These are phyloP conservation scores for Brachycybe producta DNA, from an alignment of 2,888 invertebrate genomes.

Conservation along the genomic window DNA sequence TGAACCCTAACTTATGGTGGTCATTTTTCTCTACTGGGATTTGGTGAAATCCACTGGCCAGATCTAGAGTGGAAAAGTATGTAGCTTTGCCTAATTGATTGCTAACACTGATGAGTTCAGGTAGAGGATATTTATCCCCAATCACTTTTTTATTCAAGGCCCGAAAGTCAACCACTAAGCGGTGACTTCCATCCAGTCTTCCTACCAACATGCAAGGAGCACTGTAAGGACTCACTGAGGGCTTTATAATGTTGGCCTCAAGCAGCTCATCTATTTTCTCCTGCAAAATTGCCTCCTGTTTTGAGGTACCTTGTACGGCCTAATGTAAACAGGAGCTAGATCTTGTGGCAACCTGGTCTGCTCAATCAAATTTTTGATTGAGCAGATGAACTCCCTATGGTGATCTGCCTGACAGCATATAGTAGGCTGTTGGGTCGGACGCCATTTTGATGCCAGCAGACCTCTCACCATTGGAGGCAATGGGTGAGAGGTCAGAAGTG, in stretches of 20 bases:
- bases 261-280: slow-evolving; percentile 1
- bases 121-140: slow-evolving; percentile 3
- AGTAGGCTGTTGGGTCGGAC: too few relatives aligned
- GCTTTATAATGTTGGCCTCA: background rate
- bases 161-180: slow-evolving; percentile 3
- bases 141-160: background rate
- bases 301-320: background rate
- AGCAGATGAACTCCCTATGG: too few relatives aligned
- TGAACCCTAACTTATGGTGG: background rate
- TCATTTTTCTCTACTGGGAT: background rate
- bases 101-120: background rate
- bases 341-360: too few relatives aligned
- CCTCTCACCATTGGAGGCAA: too few relatives aligned
- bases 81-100: background rate
- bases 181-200: background rate
- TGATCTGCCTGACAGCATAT: too few relatives aligned
- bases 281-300: background rate
- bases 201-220: background rate
- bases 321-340: background rate
- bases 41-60: slow-evolving; percentile 1
- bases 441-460: too few relatives aligned
- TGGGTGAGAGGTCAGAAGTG: too few relatives aligned
- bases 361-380: too few relatives aligned
- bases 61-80: background rate
- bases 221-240: slow-evolving; percentile 4